A percentile compares a stretch with the other conserved stretches of the same genome.
phyloP scores from a whole-genome alignment of 2,113 vertebrate species.

The Hemichromis elongatus region DNA sequence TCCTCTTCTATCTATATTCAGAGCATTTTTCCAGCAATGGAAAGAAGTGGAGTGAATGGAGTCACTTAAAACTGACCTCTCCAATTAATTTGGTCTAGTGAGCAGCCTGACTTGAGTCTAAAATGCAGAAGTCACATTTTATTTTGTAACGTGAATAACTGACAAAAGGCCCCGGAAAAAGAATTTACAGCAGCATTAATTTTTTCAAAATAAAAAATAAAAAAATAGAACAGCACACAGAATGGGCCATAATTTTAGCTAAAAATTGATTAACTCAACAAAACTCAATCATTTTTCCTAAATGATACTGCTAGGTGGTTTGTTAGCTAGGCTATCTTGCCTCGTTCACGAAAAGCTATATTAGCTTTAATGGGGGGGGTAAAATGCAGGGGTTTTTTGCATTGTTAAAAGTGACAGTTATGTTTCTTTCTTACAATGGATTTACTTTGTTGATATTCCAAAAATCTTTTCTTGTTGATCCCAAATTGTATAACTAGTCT shows the following conservation, averaged over 20 bases:
- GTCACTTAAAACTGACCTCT: background rate
- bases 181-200: background rate
- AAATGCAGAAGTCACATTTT: background rate
- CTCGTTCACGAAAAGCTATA: constrained; percentile 83
- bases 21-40: background rate
- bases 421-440: no score
- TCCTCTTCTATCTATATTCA: background rate
- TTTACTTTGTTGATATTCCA: no score
- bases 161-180: background rate
- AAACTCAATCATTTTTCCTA: background rate
- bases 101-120: background rate
- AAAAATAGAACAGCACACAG: background rate
- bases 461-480: no score
- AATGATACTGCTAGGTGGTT: background rate
- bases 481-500: no score
- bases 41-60: background rate
- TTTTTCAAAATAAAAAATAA: background rate
- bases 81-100: background rate
- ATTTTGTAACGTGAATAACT: background rate
- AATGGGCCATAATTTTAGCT: background rate
- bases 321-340: constrained; percentile 65
- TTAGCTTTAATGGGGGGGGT: constrained; percentile 74
- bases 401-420: no score
- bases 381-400: constrained; percentile 88
- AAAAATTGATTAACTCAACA: background rate